Evolutionary conservation across 2,113 vertebrate genomes (phyloP).

Genomic region (Nycticorax nycticorax): DNA sequence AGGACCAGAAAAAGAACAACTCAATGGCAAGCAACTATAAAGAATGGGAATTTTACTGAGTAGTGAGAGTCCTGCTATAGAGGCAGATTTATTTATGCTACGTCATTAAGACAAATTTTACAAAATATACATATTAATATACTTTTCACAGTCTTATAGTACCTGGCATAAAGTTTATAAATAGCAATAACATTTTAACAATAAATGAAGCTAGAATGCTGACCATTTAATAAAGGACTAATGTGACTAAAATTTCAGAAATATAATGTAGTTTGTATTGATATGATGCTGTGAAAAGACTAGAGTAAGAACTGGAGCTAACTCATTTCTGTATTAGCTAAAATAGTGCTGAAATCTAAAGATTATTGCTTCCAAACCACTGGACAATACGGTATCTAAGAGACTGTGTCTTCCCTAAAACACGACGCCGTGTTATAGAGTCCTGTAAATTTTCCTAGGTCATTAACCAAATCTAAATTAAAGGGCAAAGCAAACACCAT

Average conservation of each 20-base stretch:
- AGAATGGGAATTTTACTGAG: background rate
- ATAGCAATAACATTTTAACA: background rate
- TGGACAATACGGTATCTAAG: rapidly evolving
- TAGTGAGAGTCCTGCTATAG: background rate
- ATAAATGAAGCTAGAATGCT: background rate
- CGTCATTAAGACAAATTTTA: background rate
- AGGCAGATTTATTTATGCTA: background rate
- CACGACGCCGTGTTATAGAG: background rate
- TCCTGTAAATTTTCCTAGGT: background rate
- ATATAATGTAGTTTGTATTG: background rate
- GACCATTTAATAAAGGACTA: background rate
- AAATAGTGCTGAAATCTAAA: background rate
- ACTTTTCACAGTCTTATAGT: background rate
- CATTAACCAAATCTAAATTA: background rate
- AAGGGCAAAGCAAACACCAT: background rate
- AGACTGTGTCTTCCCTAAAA: background rate
- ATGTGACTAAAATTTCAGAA: background rate
- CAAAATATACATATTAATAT: background rate
- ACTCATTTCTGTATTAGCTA: background rate
- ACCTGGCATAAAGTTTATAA: background rate
- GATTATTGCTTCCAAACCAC: background rate
- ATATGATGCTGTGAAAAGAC: background rate
- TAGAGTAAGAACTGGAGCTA: background rate
- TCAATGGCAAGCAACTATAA: background rate
- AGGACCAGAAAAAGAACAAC: background rate